These are phyloP conservation scores for Ceramica pisi DNA, from an alignment of 2,888 invertebrate genomes.

Conservation along the genomic window DNA sequence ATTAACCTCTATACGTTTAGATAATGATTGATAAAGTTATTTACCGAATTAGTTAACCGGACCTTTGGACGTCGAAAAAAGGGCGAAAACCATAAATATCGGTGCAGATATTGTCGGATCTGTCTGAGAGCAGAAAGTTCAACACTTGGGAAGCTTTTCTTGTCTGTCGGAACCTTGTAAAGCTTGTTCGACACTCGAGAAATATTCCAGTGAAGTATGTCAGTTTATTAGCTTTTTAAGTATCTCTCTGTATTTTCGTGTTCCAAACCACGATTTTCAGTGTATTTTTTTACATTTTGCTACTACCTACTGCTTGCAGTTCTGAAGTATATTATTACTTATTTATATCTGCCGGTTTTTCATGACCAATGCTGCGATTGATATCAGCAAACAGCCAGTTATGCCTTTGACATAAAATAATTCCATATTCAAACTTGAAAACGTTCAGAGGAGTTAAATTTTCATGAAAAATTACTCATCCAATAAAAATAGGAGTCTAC, in stretches of 20 bases:
- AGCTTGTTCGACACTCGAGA: neutral
- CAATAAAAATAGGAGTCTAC: too few species aligned
- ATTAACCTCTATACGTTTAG: too few species aligned
- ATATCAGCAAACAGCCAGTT: too few species aligned
- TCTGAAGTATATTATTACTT: neutral
- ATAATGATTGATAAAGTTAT: too few species aligned
- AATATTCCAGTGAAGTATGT: neutral
- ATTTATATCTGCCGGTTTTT: too few species aligned
- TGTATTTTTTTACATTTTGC: neutral
- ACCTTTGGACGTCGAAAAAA: too few species aligned
- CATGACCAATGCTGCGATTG: too few species aligned
- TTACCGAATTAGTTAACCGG: too few species aligned
- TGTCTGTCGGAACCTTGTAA: neutral
- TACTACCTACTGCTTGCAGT: too few species aligned
- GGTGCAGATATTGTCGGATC: too few species aligned
- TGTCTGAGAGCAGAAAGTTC: neutral
- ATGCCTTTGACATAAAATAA: neutral
- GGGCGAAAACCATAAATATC: too few species aligned
- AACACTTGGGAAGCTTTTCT: constrained; percentile 1
- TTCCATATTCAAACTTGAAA: neutral
- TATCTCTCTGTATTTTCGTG: neutral
- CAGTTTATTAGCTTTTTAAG: neutral
- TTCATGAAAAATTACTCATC: too few species aligned
- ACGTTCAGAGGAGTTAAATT: neutral
- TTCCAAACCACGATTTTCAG: neutral